Percentiles rank a stretch among this genome's conserved stretches.
These are phyloP conservation scores for Cynopterus brachyotis DNA, from an alignment of 2,113 vertebrate species.

Conservation along the genomic window DNA sequence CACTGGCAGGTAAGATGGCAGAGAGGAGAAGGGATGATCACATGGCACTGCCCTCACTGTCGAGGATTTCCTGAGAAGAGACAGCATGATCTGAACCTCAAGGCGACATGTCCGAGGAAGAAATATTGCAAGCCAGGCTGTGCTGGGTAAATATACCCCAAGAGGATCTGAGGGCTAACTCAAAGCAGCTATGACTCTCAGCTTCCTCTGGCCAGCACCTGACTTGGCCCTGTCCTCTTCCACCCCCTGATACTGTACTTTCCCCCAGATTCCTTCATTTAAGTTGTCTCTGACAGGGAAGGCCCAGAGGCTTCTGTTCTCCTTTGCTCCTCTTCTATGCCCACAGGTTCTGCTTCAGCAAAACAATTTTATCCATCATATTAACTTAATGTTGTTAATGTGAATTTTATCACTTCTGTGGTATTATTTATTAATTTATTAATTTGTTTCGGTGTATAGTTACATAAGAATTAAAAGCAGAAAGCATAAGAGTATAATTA, in stretches of 20 bases:
- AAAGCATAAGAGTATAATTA: neutral
- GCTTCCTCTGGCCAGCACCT: neutral
- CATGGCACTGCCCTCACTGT: accelerated
- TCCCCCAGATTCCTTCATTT: neutral
- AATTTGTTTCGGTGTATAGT: neutral
- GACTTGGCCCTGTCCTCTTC: neutral
- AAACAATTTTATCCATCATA: neutral
- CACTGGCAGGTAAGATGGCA: neutral
- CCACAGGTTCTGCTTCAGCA: neutral
- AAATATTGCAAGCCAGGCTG: neutral
- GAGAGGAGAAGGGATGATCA: neutral
- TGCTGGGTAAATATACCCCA: neutral
- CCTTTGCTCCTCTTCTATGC: neutral
- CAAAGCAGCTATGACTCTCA: neutral
- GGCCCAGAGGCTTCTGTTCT: neutral
- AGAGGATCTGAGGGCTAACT: neutral
- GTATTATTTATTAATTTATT: neutral
- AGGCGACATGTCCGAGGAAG: neutral
- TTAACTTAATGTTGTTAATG: neutral
- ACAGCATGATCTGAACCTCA: neutral
- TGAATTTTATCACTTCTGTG: neutral
- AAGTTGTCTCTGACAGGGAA: neutral
- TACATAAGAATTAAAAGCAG: neutral
- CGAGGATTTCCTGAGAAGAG: neutral
- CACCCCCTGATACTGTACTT: neutral